Base-by-base conservation (phyloP, 2,797 vertebrate species). In the Aldrovandia affinis region DNA sequence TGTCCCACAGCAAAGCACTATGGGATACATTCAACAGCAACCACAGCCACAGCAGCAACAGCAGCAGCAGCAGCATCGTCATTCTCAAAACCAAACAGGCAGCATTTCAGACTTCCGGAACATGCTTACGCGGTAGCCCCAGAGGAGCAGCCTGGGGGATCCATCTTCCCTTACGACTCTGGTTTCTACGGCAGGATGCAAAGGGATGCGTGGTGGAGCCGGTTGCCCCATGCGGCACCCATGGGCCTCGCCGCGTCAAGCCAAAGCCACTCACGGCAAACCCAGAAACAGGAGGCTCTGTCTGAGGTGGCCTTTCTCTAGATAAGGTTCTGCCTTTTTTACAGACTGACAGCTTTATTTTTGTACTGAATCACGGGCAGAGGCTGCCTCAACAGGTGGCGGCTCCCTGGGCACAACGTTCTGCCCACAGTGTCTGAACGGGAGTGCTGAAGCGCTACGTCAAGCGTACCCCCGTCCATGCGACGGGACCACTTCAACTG, bases 101-200 rank as follows among this genome's bases (percentile, higher is more conserved):
- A 94, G 92, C 82, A 91, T 96, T 87, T 94, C 96, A 0, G 97
- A 96, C 93, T 94, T 97, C 86, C 89, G 95, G 0, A 97, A 96
- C 90, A 94, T 97, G 94, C 93, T 97, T 87, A 96, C 96, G 39
- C 96, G 95, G 95, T 92, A 89, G 89, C 89, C 8, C 10, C 77
- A 50, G 12, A 61, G 25, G 88, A 80, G 54, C 81, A 85, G 57
- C 44, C 88, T 15, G 85, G 89, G 88, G 88, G 83, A 65, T 82
- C 85, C 75, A 79, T 33, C 18, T 3, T 61, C 54, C 39, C 28
- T 28, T n/a, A 9, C 61, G 77, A 73, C 61, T 54, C 30, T 52
- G 63, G 9, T 55, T 83, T 81, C 88, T 83, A 42, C 54, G 70
- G 78, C 78, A 68, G 90, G 86, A 78, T 85, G 85, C 88, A 84